A percentile compares a stretch with the other conserved stretches of the same genome.
These are phyloP conservation scores for Ferrisia virgata DNA, from an alignment of 2,888 invertebrate species.

Conservation along the genomic window DNA sequence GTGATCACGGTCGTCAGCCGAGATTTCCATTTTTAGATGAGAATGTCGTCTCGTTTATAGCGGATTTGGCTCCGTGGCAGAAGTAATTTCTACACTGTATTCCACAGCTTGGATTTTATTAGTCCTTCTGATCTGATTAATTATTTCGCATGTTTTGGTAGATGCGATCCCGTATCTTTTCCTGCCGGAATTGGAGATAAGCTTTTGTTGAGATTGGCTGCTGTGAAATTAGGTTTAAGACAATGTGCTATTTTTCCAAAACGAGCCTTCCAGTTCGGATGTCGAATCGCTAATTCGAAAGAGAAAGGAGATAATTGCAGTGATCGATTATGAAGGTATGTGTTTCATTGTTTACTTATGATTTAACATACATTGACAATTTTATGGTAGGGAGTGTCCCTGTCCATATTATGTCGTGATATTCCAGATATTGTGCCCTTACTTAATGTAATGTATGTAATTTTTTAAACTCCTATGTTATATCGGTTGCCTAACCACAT, in stretches of 20 bases:
- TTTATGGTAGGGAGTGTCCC: no score
- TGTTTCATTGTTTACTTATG: background rate
- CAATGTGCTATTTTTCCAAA: conserved; percentile 73
- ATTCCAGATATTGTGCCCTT: no score
- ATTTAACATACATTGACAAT: no score
- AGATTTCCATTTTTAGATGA: conserved; percentile 69
- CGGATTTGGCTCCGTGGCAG: conserved; percentile 65
- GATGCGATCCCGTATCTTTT: conserved; percentile 54
- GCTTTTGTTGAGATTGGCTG: conserved; percentile 73
- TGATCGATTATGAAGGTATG: conserved; percentile 45
- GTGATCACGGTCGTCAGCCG: conserved; percentile 81
- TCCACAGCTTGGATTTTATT: background rate
- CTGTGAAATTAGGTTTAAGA: conserved; percentile 64
- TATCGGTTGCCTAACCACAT: no score
- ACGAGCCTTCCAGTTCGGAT: conserved; percentile 95
- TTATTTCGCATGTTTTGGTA: conserved; percentile 52
- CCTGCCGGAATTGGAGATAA: conserved; percentile 90
- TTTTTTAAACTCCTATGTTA: no score
- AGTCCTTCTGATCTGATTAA: conserved; percentile 26
- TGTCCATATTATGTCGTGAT: no score
- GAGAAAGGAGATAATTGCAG: conserved; percentile 79
- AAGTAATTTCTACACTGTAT: conserved; percentile 56
- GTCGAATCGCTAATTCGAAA: conserved; percentile 85
- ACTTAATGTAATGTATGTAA: no score
- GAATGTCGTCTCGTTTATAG: conserved; percentile 61